Evolutionary conservation across 2,888 invertebrate genomes (phyloP).

Genomic region (Sinelater perroti): DNA sequence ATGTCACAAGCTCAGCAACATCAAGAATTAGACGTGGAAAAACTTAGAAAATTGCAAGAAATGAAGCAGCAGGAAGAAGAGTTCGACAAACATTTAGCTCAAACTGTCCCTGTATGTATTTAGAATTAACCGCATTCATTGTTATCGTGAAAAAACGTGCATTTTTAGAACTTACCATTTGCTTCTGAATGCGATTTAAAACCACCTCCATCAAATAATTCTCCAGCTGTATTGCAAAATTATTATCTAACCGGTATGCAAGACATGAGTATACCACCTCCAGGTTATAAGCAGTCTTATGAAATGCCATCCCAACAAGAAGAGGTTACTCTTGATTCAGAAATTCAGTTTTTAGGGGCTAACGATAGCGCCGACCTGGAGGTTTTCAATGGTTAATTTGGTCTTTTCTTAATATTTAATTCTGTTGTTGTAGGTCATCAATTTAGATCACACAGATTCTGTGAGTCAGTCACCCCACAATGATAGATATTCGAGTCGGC

Average conservation of each 20-base stretch:
- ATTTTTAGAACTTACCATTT: constrained; percentile 69
- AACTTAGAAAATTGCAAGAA: constrained; percentile 72
- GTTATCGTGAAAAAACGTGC: constrained; percentile 16
- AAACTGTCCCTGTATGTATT: constrained; percentile 71
- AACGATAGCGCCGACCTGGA: constrained; percentile 55
- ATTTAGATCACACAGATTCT: constrained; percentile 67
- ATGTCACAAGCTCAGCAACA: constrained; percentile 64
- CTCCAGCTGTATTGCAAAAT: constrained; percentile 47
- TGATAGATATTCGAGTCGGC: constrained; percentile 59
- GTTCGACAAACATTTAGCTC: constrained; percentile 78
- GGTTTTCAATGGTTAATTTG: constrained; percentile 40
- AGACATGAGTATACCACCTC: constrained; percentile 65
- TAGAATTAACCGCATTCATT: constrained; percentile 4
- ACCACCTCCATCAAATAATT: constrained; percentile 55
- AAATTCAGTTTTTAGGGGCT: constrained; percentile 71
- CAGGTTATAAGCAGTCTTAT: constrained; percentile 62
- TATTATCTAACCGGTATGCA: constrained; percentile 48
- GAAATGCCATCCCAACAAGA: constrained; percentile 51
- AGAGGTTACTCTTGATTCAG: constrained; percentile 67
- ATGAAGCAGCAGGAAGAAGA: constrained; percentile 79
- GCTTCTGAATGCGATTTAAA: constrained; percentile 72
- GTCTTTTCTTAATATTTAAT: neutral
- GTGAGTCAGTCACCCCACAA: constrained; percentile 56
- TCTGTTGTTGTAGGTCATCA: constrained; percentile 53
- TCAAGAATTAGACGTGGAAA: constrained; percentile 74